Evolutionary conservation across 2,888 invertebrate genomes (phyloP).

Genomic region (Spodoptera picta): DNA sequence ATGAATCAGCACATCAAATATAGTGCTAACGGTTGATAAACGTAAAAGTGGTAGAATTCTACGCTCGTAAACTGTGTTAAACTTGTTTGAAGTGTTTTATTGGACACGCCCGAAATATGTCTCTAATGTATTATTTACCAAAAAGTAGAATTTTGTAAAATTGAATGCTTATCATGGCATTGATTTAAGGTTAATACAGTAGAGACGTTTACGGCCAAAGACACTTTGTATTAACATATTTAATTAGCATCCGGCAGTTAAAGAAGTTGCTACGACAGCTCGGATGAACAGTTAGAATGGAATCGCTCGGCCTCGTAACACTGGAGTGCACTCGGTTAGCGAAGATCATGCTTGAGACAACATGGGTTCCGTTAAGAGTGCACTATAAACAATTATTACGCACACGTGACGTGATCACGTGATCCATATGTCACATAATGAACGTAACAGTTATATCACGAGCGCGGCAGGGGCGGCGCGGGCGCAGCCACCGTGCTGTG

Average conservation of each 20-base stretch:
- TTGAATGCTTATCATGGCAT: slow-evolving; percentile 9
- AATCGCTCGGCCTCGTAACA: slow-evolving; percentile 46
- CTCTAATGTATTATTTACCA: not conserved
- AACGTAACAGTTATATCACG: slow-evolving; percentile 80
- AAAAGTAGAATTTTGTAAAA: not conserved
- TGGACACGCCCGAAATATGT: not conserved
- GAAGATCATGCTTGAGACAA: slow-evolving; percentile 54
- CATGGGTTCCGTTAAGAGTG: slow-evolving; percentile 53
- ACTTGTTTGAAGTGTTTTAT: slow-evolving; percentile 26
- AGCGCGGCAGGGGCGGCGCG: slow-evolving; percentile 45
- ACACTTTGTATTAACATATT: not conserved
- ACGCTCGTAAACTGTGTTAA: not conserved
- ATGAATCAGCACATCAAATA: slow-evolving; percentile 35
- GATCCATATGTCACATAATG: slow-evolving; percentile 82
- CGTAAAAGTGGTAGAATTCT: slow-evolving; percentile 24
- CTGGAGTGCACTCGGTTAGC: slow-evolving; percentile 27
- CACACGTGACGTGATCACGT: slow-evolving; percentile 68
- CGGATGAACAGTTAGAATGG: slow-evolving; percentile 38
- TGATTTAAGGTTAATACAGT: slow-evolving; percentile 12
- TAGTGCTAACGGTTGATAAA: slow-evolving; percentile 14
- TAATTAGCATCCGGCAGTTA: slow-evolving; percentile 26
- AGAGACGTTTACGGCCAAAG: slow-evolving; percentile 7
- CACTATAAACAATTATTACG: slow-evolving; percentile 66
- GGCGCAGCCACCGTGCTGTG: slow-evolving; percentile 78
- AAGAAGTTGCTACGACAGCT: slow-evolving; percentile 15